phyloP scores from a whole-genome alignment of 1,140 invertebrate genomes.

The Zophobas morio region DNA sequence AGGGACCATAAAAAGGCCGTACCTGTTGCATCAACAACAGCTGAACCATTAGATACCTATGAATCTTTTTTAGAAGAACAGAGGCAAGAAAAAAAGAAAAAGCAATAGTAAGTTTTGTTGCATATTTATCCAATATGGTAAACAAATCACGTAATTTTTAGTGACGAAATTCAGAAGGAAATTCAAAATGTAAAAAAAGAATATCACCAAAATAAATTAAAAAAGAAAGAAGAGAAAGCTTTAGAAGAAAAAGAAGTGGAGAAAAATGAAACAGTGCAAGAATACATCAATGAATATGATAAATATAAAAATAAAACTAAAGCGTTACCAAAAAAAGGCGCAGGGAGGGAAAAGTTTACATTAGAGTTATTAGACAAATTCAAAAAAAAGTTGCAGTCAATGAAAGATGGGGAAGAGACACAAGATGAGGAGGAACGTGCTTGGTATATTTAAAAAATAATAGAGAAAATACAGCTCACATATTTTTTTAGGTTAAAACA shows the following conservation, averaged over 20 bases:
- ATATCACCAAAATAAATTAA: constrained; percentile 75
- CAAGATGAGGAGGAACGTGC: constrained; percentile 63
- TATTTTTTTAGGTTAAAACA: constrained; percentile 81
- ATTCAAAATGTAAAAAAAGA: constrained; percentile 82
- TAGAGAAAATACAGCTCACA: constrained; percentile 9
- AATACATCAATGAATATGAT: constrained; percentile 83
- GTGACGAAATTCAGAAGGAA: constrained; percentile 84
- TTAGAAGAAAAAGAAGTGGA: constrained; percentile 68
- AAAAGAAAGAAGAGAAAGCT: constrained; percentile 70
- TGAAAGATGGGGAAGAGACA: constrained; percentile 70
- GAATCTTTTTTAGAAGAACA: constrained; percentile 74
- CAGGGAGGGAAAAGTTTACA: constrained; percentile 81
- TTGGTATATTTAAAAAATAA: constrained; percentile 54
- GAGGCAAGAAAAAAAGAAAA: constrained; percentile 75
- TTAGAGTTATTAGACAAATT: constrained; percentile 87
- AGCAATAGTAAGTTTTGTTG: constrained; percentile 74
- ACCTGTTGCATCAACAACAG: constrained; percentile 53
- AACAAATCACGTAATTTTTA: constrained; percentile 66
- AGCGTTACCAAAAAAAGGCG: constrained; percentile 79
- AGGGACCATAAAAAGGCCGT: constrained; percentile 56
- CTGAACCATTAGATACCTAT: constrained; percentile 57
- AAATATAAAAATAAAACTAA: constrained; percentile 82
- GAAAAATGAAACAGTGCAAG: constrained; percentile 77
- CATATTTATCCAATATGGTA: constrained; percentile 30
- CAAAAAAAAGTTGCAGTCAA: constrained; percentile 80